Evolutionary conservation across 2,113 vertebrate genomes (phyloP), one percentile per base, ranked within the genome.

Genomic region (Numida meleagris): DNA sequence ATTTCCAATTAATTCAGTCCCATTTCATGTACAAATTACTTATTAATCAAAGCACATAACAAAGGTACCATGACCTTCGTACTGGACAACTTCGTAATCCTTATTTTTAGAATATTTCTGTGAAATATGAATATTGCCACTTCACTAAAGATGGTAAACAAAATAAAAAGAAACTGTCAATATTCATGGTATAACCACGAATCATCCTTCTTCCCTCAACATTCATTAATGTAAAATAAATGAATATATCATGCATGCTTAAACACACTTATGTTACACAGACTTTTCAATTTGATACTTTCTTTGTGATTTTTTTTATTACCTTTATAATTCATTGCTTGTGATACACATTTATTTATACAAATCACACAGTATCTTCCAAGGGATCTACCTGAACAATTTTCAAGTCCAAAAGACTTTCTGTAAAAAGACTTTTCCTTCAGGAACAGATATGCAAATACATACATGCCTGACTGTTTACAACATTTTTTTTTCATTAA

Each of bases 401-500:
- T 91, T 93, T 20, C 33, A 82, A 85, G 73, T 18, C 11, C 3
- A 16, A 43, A 45, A 38, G 1, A 4, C 38, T 95, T 57, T 29
- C 42, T 33, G 21, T 27, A 42, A 34, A 75, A 34, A 6, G 4
- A 20, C 45, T 43, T 81, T 81, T 68, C 38, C 61, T 82, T 77
- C n/a, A 74, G 36, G 14, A 61, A 45, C 15, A 61, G 12, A 15
- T 62, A 58, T 16, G 31, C 24, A 91, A 86, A 86, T n/a, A 48
- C 12, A 13, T 10, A 74, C 0, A 1, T 33, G 8, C 7, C 20
- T 7, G 3, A 61, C 6, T 34, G 10, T 55, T 58, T 65, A 38
- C 23, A 83, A 90, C 12, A 9, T 50, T 90, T 65, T 90, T n/a
- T 45, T 77, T 55, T 25, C 14, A 33, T 1, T 34, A 14, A 5